Evolutionary conservation across 2,888 invertebrate species (phyloP).

Genomic region (Glyphotaelius pellucidus): DNA sequence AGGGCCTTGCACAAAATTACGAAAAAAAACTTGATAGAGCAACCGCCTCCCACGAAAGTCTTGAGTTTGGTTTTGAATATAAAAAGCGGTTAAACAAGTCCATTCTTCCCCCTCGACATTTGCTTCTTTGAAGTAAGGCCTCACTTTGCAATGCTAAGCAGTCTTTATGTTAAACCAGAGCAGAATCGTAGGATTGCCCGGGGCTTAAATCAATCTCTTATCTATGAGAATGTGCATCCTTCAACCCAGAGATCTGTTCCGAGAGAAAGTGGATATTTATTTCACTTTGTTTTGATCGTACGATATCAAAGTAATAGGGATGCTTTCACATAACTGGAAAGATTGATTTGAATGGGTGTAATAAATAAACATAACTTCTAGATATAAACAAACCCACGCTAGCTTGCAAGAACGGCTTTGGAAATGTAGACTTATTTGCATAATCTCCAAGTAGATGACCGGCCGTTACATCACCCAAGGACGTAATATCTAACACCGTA

Average conservation of each 20-base stretch:
- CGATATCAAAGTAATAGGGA: not conserved
- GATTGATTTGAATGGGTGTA: not conserved
- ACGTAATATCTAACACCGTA: slow-evolving; percentile 27
- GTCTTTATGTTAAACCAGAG: slow-evolving; percentile 53
- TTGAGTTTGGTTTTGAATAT: slow-evolving; percentile 58
- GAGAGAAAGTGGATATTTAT: slow-evolving; percentile 14
- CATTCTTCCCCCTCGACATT: slow-evolving; percentile 52
- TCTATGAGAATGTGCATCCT: slow-evolving; percentile 51
- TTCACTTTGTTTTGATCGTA: slow-evolving; percentile 11
- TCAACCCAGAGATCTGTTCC: slow-evolving; percentile 31
- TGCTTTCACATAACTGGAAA: not conserved
- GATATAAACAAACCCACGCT: not conserved
- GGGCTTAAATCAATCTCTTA: slow-evolving; percentile 51
- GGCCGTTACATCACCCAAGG: slow-evolving; percentile 43
- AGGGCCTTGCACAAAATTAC: slow-evolving; percentile 20
- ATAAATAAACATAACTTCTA: not conserved
- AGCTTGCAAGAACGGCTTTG: not conserved
- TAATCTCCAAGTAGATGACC: slow-evolving; percentile 29
- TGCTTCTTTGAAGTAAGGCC: slow-evolving; percentile 54
- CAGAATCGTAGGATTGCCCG: slow-evolving; percentile 46
- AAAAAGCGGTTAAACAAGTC: slow-evolving; percentile 56
- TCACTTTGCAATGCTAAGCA: slow-evolving; percentile 59
- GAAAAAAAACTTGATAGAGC: slow-evolving; percentile 11
- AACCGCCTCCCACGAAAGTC: slow-evolving; percentile 23
- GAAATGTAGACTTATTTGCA: slow-evolving; percentile 11